Evolutionary conservation across 2,113 vertebrate genomes (phyloP).

Genomic region (Anguilla rostrata): DNA sequence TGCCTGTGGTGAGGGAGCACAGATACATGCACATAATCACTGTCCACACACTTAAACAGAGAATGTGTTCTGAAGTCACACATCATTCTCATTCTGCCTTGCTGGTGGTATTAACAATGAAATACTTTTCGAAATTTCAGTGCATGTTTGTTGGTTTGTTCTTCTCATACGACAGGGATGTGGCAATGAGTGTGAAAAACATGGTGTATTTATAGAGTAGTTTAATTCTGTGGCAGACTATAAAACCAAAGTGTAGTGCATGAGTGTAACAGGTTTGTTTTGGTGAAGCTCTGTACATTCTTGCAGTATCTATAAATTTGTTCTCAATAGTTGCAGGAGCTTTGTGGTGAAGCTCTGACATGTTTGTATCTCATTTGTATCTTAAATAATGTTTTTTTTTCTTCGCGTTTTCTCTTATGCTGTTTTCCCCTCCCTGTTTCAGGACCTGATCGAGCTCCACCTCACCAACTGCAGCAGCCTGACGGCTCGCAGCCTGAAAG

Average conservation of each 20-base stretch:
- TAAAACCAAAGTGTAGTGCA: no score
- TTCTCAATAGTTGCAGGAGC: background rate
- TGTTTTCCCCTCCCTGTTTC: slow-evolving; percentile 11
- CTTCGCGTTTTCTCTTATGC: background rate
- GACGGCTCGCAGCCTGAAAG: slow-evolving; percentile 88
- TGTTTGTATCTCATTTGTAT: background rate
- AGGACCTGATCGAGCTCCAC: slow-evolving; percentile 95
- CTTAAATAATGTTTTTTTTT: background rate
- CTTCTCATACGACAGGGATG: no score
- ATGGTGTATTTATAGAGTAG: no score
- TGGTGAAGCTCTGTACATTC: no score
- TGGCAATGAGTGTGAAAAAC: no score
- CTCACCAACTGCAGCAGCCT: slow-evolving; percentile 91
- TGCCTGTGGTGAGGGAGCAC: background rate
- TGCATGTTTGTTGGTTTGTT: no score
- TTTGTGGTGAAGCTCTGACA: background rate
- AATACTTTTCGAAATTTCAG: no score
- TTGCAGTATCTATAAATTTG: no score
- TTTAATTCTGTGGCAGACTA: background rate
- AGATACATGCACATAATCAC: background rate
- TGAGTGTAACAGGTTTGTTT: no score
- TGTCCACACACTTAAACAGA: background rate
- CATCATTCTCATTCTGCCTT: background rate
- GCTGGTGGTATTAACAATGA: no score
- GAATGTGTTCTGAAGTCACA: background rate